These are phyloP conservation scores for Potamilus streckersoni DNA, from an alignment of 1,140 invertebrate species.

Conservation along the genomic window DNA sequence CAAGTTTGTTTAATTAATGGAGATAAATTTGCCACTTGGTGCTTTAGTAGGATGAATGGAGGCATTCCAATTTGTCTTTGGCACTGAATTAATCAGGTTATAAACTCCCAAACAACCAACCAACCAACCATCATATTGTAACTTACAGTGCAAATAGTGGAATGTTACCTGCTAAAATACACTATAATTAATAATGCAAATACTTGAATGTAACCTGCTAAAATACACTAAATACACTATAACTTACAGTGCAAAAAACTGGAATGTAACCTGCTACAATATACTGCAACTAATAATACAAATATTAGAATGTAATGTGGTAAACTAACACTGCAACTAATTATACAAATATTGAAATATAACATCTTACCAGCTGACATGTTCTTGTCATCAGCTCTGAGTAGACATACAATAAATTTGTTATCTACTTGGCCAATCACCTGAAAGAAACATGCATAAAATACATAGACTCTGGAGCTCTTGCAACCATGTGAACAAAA, in stretches of 20 bases:
- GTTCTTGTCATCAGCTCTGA: constrained; percentile 27
- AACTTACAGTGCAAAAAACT: background rate
- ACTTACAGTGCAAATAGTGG: too few species aligned
- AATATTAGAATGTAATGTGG: background rate
- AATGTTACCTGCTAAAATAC: too few species aligned
- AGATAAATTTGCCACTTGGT: too few species aligned
- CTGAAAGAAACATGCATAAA: constrained; percentile 47
- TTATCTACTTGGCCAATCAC: constrained; percentile 77
- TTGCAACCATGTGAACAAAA: too few species aligned
- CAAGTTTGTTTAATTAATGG: too few species aligned
- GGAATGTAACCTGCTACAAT: background rate
- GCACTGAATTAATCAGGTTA: too few species aligned
- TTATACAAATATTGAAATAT: background rate
- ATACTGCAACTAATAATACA: background rate
- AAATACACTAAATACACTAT: background rate
- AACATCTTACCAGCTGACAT: constrained; percentile 23
- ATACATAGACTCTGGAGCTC: background rate
- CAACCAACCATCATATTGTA: too few species aligned
- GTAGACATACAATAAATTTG: constrained; percentile 76
- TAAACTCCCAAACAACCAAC: too few species aligned
- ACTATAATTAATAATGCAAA: background rate
- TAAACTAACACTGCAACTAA: background rate
- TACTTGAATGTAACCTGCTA: too few species aligned
- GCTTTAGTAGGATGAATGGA: too few species aligned
- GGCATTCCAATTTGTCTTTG: too few species aligned